phyloP scores from a whole-genome alignment of 2,113 vertebrate species.

The Engraulis encrasicolus region DNA sequence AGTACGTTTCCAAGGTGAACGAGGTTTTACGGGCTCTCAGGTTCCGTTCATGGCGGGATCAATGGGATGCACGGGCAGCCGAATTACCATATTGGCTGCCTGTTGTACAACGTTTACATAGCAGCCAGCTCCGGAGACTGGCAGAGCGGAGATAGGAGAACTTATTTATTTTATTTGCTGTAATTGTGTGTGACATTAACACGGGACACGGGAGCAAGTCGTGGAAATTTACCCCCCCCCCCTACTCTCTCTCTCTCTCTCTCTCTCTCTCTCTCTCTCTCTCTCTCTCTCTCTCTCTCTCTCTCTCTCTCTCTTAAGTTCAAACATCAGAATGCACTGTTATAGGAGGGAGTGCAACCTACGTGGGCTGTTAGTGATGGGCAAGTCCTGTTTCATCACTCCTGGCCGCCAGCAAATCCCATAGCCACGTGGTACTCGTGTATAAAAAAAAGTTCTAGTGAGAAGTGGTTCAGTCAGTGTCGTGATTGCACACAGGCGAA shows the following conservation, averaged over 20 bases:
- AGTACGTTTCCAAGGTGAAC: constrained; percentile 1
- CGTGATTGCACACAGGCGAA: constrained; percentile 67
- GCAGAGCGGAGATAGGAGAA: not conserved
- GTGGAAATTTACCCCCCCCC: not conserved
- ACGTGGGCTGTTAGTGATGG: constrained; percentile 20
- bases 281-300: not conserved
- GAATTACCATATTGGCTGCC: constrained; percentile 5
- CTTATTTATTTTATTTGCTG: constrained; percentile 16
- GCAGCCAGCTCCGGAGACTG: not conserved
- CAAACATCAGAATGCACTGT: not conserved
- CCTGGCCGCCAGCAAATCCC: constrained; percentile 50
- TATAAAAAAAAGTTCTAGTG: constrained; percentile 87
- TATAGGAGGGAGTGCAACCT: not conserved
- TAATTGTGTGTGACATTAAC: constrained; percentile 14
- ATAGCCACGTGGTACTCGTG: constrained; percentile 84
- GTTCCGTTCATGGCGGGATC: constrained; percentile 19
- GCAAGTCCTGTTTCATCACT: constrained; percentile 10
- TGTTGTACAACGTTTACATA: not conserved
- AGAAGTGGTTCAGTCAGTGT: constrained; percentile 78
- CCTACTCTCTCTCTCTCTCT: not conserved
- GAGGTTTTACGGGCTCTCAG: constrained; percentile 2
- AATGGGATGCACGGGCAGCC: not conserved
- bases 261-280: not conserved
- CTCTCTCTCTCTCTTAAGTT: not conserved
- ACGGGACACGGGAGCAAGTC: not conserved